Base-by-base conservation (phyloP, 2,113 vertebrate genomes). In the Pterocles gutturalis region DNA sequence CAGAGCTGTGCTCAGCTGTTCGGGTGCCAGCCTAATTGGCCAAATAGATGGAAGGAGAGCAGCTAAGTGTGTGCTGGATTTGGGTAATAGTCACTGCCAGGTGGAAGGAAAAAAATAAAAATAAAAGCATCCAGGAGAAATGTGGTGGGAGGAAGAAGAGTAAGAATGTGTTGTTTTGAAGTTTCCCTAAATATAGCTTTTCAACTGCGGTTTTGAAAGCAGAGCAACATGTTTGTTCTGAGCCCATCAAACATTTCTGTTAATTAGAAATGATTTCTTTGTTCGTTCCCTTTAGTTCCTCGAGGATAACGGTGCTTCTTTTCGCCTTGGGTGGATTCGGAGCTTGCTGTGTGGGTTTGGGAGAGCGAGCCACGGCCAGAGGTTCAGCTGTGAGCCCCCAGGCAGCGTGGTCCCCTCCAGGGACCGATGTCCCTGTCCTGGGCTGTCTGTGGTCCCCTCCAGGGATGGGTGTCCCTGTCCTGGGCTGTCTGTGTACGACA, bases 221-320 rank as follows among this genome's bases (percentile, higher is more conserved):
- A 33, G 57, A 94, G 92, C 91, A 87, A 69, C 64, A 17, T 78
- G 89, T 96, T 96, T 96, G 76, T 87, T 94, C 65, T 89, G 94
- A 87, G 95, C 57, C 91, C 93, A 89, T 96, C 81, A 93, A 89
- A 92, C 94, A 80, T 81, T 81, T 81, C 80, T 81, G 80, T 87
- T 96, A 91, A 96, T 94, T 89, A 89, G 93, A 91, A 96, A 87
- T 70, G 19, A 89, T 94, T 93, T 94, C 92, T 95, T 94, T 93
- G 90, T 94, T 87, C 51, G 1, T 79, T 91, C 65, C 79, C 86
- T 92, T 88, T 9, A 61, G 83, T 65, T 93, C 81, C 69, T 93
- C 0, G 10, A 81, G 49, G 89, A 84, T 78, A 91, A 95, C 51
- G n/a, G 46, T 69, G 55, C 51, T 81, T 91, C 34, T 62, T 64